These are phyloP conservation scores for Mystacides longicornis DNA, from an alignment of 2,888 invertebrate species.

Conservation along the genomic window DNA sequence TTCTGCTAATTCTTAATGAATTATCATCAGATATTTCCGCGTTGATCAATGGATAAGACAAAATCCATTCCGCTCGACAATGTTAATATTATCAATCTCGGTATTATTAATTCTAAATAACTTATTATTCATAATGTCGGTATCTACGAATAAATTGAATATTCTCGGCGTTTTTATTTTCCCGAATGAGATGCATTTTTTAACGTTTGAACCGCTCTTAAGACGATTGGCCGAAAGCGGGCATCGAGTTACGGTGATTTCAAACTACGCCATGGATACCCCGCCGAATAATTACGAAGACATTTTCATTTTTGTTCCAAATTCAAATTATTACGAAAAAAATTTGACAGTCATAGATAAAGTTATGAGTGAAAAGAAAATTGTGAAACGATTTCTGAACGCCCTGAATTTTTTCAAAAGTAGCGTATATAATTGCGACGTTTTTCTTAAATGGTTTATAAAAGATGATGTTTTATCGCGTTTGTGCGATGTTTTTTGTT, in stretches of 20 bases:
- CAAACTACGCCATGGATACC: conserved; percentile 43
- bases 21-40: too few relatives aligned
- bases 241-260: conserved; percentile 49
- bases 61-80: too few relatives aligned
- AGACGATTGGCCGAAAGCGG: conserved; percentile 45
- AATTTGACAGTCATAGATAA: neutral
- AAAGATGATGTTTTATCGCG: neutral
- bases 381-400: neutral
- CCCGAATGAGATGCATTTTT: conserved; percentile 43
- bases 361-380: neutral
- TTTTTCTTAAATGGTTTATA: conserved; percentile 32
- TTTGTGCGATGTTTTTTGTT: neutral
- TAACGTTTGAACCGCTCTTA: conserved; percentile 45
- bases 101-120: too few relatives aligned
- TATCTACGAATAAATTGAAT: too few relatives aligned
- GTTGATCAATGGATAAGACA: too few relatives aligned
- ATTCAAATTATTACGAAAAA: neutral
- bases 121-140: too few relatives aligned
- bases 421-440: conserved; percentile 7
- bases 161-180: conserved; percentile 44
- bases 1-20: too few relatives aligned
- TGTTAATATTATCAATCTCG: too few relatives aligned
- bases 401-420: neutral
- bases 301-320: conserved; percentile 32
- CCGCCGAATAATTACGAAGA: conserved; percentile 49